Evolutionary conservation across 2,797 vertebrate genomes (phyloP).

Genomic region (Sparus aurata): DNA sequence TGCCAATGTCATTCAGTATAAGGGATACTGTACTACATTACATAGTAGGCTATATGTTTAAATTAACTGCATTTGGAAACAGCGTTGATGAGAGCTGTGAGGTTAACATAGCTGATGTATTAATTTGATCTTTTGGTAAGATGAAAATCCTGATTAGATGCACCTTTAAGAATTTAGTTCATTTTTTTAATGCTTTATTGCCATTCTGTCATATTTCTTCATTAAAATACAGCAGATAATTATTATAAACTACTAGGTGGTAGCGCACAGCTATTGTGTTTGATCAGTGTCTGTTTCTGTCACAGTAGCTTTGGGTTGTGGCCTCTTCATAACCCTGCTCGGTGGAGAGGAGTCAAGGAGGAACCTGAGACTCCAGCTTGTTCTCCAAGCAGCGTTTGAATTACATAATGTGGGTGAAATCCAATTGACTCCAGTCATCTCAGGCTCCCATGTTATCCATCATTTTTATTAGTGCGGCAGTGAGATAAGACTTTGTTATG

Average conservation of each 20-base stretch:
- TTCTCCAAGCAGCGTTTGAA: constrained; percentile 82
- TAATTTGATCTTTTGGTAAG: neutral
- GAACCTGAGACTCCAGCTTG: constrained; percentile 77
- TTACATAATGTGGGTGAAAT: constrained; percentile 87
- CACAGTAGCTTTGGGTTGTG: constrained; percentile 49
- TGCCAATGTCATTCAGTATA: too few relatives aligned
- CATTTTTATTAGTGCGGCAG: constrained; percentile 86
- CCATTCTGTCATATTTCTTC: neutral
- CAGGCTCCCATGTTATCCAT: constrained; percentile 84
- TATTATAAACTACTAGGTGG: neutral
- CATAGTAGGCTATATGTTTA: too few relatives aligned
- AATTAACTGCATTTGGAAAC: neutral
- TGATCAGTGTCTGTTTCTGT: constrained; percentile 39
- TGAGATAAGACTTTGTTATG: constrained; percentile 88
- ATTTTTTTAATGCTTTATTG: neutral
- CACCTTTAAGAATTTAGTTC: neutral
- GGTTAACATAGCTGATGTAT: too few relatives aligned
- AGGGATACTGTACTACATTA: too few relatives aligned
- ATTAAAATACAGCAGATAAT: constrained; percentile 6
- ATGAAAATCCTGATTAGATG: neutral
- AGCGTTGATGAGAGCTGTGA: neutral
- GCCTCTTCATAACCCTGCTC: constrained; percentile 71
- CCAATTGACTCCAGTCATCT: constrained; percentile 87
- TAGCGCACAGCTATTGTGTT: constrained; percentile 17
- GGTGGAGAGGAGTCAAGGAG: constrained; percentile 66